Evolutionary conservation across 1,140 invertebrate genomes (phyloP).

Genomic region (Drosophila oshimai): DNA sequence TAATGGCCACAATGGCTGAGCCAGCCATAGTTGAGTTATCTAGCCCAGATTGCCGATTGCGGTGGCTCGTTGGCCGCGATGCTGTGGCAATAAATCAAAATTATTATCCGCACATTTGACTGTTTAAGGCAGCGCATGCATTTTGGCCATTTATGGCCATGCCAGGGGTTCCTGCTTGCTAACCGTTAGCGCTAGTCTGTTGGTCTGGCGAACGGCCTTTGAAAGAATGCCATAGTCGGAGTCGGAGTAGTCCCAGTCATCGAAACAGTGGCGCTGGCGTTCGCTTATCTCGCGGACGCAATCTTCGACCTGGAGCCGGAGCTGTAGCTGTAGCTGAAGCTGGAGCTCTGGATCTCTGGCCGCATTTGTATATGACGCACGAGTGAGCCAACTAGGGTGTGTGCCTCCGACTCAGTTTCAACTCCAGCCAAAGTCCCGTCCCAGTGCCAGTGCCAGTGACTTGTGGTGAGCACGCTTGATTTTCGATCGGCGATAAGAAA

Average conservation of each 20-base stretch:
- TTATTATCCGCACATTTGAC: slow-evolving; percentile 77
- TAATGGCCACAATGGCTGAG: slow-evolving; percentile 38
- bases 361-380: slow-evolving; percentile 79
- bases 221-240: slow-evolving; percentile 65
- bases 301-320: slow-evolving; percentile 58
- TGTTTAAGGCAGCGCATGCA: slow-evolving; percentile 71
- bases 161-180: slow-evolving; percentile 60
- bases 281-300: slow-evolving; percentile 68
- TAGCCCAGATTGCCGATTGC: slow-evolving; percentile 58
- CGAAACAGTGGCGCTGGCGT: slow-evolving; percentile 71
- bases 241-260: slow-evolving; percentile 18
- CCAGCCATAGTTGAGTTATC: slow-evolving; percentile 58
- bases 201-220: slow-evolving; percentile 60
- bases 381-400: slow-evolving; percentile 73
- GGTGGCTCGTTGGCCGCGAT: slow-evolving; percentile 21
- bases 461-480: slow-evolving; percentile 75
- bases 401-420: slow-evolving; percentile 35
- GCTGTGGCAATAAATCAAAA: slow-evolving; percentile 74
- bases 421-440: background rate
- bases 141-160: slow-evolving; percentile 66
- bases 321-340: slow-evolving; percentile 8
- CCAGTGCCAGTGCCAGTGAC: slow-evolving; percentile 43
- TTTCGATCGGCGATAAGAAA: slow-evolving; percentile 77
- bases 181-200: slow-evolving; percentile 47
- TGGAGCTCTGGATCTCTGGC: slow-evolving; percentile 16